phyloP scores from a whole-genome alignment of 2,888 invertebrate genomes.

The Phortica magna region DNA sequence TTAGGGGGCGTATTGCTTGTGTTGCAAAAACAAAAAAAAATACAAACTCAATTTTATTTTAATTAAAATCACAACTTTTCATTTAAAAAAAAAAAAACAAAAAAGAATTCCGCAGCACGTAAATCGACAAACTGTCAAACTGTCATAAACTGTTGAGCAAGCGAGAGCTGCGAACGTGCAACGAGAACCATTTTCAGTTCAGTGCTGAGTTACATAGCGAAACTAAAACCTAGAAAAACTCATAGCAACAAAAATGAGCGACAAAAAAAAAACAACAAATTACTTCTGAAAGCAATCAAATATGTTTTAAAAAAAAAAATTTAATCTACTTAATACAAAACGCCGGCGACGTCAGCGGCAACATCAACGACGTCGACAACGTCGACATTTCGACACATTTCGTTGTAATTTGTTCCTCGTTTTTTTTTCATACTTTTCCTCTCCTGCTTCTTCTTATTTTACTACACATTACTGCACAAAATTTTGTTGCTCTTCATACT shows the following conservation, averaged over 20 bases:
- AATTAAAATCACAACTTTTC: background rate
- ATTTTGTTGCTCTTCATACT: background rate
- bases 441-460: background rate
- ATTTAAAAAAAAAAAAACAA: background rate
- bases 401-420: background rate
- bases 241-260: constrained; percentile 31
- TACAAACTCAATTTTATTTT: background rate
- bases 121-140: constrained; percentile 65
- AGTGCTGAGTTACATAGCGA: background rate
- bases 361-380: background rate
- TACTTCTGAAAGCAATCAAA: background rate
- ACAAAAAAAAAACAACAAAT: background rate
- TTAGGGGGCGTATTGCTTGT: background rate
- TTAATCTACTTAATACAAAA: background rate
- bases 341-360: background rate
- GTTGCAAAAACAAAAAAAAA: background rate
- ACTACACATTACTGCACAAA: no score
- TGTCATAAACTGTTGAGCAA: constrained; percentile 61
- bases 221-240: background rate
- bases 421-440: no score
- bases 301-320: constrained; percentile 8
- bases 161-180: background rate
- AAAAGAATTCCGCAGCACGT: constrained; percentile 14
- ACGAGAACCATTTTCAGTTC: background rate
- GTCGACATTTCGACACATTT: constrained; percentile 12